Base-by-base conservation (phyloP, 1,140 invertebrate genomes). In the Aphis craccivora region DNA sequence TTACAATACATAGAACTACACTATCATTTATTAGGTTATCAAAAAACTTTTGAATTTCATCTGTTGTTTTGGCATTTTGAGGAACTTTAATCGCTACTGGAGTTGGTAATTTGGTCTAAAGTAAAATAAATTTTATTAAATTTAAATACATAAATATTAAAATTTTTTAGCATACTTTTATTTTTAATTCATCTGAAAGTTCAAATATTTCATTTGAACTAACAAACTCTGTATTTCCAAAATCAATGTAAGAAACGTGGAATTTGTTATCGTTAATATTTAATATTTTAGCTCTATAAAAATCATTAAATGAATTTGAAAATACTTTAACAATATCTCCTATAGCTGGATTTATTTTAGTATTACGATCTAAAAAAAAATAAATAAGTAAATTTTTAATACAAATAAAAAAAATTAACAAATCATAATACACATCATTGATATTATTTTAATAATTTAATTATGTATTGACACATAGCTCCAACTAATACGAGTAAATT, bases 231-330 rank as follows among this genome's bases (percentile, higher is more conserved):
- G 48, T 55, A 55, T 93, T 93, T 53, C 91, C 91, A 53, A 55
- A 93, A 93, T 93, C 91, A 93, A 93, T 86, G n/a, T 86, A 93
- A 37, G 40, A 93, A 84, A 93, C 81, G 43, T 86, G 14, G 35
- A 93, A 53, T 43, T 40, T 14, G n/a, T 14, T 37, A 93, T 93
- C 86, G 20, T 55, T 35, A 30, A 90, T 90, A n/a, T 67, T 30
- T 48, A 37, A 11, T 20, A 92, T 83, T 76, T 51, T 83, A 30
- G 67, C 90, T 92, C 90, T 93, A 84, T 30, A 93, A 53, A 93
- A 40, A 20, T 1, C 35, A 18, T 20, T 0, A 11, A 25, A 84
- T 2, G 5, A 93, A 93, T 37, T 14, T 53, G 91, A 83, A 48
- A 37, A 81, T 14, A 83, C 90, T 81, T 84, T 93, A 40, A 93